A percentile compares a stretch with the other conserved stretches of the same genome.
Evolutionary conservation across 2,888 invertebrate genomes (phyloP).

Genomic region (Drosophila quinaria): DNA sequence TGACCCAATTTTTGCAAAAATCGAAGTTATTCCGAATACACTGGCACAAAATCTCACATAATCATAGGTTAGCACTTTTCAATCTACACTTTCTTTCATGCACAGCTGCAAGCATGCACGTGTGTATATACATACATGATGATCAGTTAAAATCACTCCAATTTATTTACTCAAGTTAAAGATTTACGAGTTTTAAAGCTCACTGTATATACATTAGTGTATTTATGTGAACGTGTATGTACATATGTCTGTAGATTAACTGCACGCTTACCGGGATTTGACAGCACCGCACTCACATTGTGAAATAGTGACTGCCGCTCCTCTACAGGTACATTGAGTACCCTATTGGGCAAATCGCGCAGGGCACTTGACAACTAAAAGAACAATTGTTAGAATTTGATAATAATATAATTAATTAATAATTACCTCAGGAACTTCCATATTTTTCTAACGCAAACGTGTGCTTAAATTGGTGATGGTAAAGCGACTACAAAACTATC

Average conservation of each 20-base stretch:
- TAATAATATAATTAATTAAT: not conserved
- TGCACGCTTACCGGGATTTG: conserved; percentile 89
- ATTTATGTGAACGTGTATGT: not conserved
- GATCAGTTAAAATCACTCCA: not conserved
- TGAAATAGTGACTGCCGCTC: conserved; percentile 83
- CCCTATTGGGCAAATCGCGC: conserved; percentile 84
- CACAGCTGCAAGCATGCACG: not conserved
- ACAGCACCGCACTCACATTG: conserved; percentile 87
- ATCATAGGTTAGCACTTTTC: not conserved
- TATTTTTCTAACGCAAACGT: conserved; percentile 52
- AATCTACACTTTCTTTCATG: not conserved
- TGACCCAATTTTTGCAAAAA: conserved; percentile 11
- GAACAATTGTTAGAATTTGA: not conserved
- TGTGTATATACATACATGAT: not conserved
- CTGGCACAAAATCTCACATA: not conserved
- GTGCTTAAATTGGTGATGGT: conserved; percentile 25
- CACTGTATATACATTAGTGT: not conserved
- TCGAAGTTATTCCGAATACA: not conserved
- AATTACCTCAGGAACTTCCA: conserved; percentile 54
- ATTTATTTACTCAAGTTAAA: not conserved
- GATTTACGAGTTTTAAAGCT: not conserved
- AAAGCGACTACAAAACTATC: conserved; percentile 5
- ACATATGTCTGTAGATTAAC: conserved; percentile 8
- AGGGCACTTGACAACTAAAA: conserved; percentile 85
- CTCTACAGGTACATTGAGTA: conserved; percentile 80